These are phyloP conservation scores for Phallusia fumigata DNA, from an alignment of 23 tunicate genomes.

Conservation along the genomic window DNA sequence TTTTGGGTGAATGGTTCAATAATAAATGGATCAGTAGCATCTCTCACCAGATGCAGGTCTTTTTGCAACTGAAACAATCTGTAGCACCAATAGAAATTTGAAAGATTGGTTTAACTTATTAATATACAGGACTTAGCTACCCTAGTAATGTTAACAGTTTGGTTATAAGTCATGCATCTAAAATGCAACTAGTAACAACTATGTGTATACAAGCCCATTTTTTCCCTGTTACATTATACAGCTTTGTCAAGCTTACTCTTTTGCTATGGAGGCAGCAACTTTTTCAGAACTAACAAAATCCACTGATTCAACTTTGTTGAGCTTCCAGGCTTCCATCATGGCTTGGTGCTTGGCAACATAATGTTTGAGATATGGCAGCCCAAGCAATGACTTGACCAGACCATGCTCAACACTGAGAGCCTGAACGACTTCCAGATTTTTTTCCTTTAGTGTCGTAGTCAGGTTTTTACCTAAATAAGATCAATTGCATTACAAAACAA, in stretches of 20 bases:
- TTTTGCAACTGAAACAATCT: slow-evolving; percentile 44
- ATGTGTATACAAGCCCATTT: too few species aligned
- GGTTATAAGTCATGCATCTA: not conserved
- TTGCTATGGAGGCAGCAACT: slow-evolving; percentile 36
- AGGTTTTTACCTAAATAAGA: not conserved
- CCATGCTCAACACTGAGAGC: slow-evolving; percentile 23
- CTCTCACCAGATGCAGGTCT: slow-evolving; percentile 41
- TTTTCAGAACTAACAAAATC: slow-evolving; percentile 18
- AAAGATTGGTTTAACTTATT: too few species aligned
- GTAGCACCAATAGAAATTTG: not conserved
- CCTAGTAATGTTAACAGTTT: not conserved
- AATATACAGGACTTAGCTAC: not conserved
- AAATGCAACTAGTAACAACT: too few species aligned
- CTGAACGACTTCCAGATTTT: slow-evolving; percentile 22
- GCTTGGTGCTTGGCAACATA: slow-evolving; percentile 44
- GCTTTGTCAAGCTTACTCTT: too few species aligned
- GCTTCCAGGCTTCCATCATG: slow-evolving; percentile 2
- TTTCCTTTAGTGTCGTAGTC: not conserved
- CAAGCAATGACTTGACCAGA: slow-evolving; percentile 26
- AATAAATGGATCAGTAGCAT: slow-evolving; percentile 45
- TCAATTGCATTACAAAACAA: not conserved
- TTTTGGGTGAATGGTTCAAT: slow-evolving; percentile 38
- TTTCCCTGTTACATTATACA: too few species aligned
- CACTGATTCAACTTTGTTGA: slow-evolving; percentile 16
- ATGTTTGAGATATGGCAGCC: slow-evolving; percentile 50